A percentile compares a stretch with the other conserved stretches of the same genome.
Conservation (phyloP, 2,888 invertebrate species). For the Phymatocera aterrima region DNA sequence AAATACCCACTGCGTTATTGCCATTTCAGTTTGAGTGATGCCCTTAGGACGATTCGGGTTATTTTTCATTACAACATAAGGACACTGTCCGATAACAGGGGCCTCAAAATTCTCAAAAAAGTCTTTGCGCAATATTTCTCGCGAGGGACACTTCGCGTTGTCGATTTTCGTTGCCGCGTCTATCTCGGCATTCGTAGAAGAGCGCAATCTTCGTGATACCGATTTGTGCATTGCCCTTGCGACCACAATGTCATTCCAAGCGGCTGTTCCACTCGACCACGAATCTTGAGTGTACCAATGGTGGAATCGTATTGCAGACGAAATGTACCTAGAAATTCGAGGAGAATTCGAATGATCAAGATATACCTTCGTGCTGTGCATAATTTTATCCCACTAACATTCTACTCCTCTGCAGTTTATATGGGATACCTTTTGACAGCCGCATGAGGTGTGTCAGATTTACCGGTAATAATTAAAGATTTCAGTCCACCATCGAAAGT, state of each 20-base stretch:
- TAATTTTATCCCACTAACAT: too few relatives aligned
- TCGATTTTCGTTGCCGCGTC: slow-evolving; percentile 52
- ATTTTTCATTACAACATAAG: slow-evolving; percentile 49
- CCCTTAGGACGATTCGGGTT: slow-evolving; percentile 45
- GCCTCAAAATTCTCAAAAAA: slow-evolving; percentile 57
- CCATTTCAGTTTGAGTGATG: slow-evolving; percentile 77
- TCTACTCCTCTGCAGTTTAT: too few relatives aligned
- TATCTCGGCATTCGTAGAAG: slow-evolving; percentile 54
- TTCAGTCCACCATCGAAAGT: slow-evolving; percentile 72
- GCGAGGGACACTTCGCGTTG: slow-evolving; percentile 56
- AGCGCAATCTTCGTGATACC: slow-evolving; percentile 64
- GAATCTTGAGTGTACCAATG: slow-evolving; percentile 77
- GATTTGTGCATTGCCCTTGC: slow-evolving; percentile 75
- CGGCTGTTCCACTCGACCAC: slow-evolving; percentile 72
- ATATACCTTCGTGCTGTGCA: too few relatives aligned
- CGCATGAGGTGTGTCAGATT: slow-evolving; percentile 74
- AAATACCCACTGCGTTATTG: slow-evolving; percentile 76
- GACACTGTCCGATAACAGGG: slow-evolving; percentile 57
- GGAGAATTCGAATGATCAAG: background rate
- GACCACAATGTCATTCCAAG: slow-evolving; percentile 71
- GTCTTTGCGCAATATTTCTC: slow-evolving; percentile 55
- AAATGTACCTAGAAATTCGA: slow-evolving; percentile 68
- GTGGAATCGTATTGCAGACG: slow-evolving; percentile 73
- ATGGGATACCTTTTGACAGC: slow-evolving; percentile 71
- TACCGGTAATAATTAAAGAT: slow-evolving; percentile 74